Evolutionary conservation across 2,888 invertebrate species (phyloP), one percentile per base, ranked within the genome.

Genomic region (Ditula angustiorana): DNA sequence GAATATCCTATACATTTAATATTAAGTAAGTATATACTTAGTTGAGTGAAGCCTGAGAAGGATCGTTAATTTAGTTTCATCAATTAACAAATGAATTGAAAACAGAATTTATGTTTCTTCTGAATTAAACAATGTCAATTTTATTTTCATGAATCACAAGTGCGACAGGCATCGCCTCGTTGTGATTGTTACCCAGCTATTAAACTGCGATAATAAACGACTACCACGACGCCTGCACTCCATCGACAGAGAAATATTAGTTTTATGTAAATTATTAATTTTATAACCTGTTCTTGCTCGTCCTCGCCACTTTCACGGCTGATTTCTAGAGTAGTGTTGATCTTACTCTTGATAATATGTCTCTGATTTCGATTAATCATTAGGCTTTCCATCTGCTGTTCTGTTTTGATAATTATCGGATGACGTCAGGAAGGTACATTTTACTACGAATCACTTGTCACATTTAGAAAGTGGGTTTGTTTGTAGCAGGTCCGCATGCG

Each of bases 241-340:
- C 73, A 74, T 69, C 70, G 71, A 74, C 70, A 59, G 73, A 68
- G 70, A 73, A 77, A 77, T 78, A 80, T 69, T 68, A 69, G 74
- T 75, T 83, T 80, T 78, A 83, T 83, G 81, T 85, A 86, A 88
- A 86, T 85, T 76, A 78, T 70, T 67, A 74, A 80, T 80, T 83
- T 83, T 73, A 81, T 76, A 87, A 85, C 85, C 83, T 79, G 85
- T 87, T 90, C 69, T 55, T 74, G 74, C 70, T 80, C 80, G 76
- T 83, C 82, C 75, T 83, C 80, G 76, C 70, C 77, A 86, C 90
- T 90, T 90, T 90, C 90, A 82, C 88, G 76, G 67, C 75, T 76
- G 83, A 85, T 86, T 87, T 88, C 86, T 89, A 87, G 76, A 76
- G 73, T 79, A 78, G 77, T 73, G 76, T 69, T 74, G 74, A 79